Base-by-base conservation (phyloP, 1,140 invertebrate genomes). In the Drosophila funebris region DNA sequence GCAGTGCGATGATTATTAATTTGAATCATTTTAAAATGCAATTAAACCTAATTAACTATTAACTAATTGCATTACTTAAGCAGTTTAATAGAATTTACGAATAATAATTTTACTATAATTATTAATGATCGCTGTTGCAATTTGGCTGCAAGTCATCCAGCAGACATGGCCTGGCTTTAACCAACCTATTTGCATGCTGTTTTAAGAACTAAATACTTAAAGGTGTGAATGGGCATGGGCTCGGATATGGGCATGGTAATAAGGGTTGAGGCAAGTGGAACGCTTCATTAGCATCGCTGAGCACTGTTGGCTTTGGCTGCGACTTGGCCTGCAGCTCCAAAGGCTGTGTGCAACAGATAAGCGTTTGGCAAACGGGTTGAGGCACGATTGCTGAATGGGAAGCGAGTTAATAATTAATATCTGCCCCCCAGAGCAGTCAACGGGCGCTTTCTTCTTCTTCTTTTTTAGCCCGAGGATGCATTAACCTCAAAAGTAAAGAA, bases 351-450 rank as follows among this genome's bases (percentile, higher is more conserved):
- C 83, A 88, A 88, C 78, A 82, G 83, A 87, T 88, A 88, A 78
- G 83, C 69, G 36, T 41, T 29, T 61, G 48, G 58, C 29, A 14
- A 14, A 31, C 16, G 31, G 13, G 43, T 36, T 48, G 44, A 44
- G 58, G 31, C 44, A 36, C n/a, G 29, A 31, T 64, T 27, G 29
- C 46, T 87, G 83, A 87, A 87, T 78, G 56, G 56, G 39, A 71
- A 76, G 57, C 64, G 68, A 82, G 82, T 87, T 88, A 87, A 87
- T 83, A 88, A 87, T 88, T 87, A 87, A 87, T 88, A 88, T 78
- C 82, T 76, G 83, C 75, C 78, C 75, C 78, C 29, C 29, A 31
- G 56, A 71, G 83, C 83, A 83, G 67, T 50, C 71, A 60, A 54
- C 60, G 67, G 60, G 67, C 69, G 44, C 44, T 27, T 50, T 39